Conservation (phyloP, 2,797 vertebrate species). For the Natrix natrix region DNA sequence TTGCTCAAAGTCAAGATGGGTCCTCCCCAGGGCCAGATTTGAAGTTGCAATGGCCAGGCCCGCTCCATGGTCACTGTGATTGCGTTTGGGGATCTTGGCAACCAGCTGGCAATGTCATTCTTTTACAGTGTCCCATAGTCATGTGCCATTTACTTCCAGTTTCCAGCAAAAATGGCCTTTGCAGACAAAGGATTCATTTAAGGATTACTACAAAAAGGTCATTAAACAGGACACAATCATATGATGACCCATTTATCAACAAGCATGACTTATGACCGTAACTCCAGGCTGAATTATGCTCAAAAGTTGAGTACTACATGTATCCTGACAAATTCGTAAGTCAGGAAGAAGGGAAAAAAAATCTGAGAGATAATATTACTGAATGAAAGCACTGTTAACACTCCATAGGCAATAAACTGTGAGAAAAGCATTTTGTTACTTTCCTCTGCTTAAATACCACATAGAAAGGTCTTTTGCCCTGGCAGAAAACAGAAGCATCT, state of each 20-base stretch:
- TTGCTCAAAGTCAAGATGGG: background rate
- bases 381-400: background rate
- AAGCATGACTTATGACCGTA: background rate
- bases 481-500: background rate
- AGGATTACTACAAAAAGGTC: background rate
- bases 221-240: background rate
- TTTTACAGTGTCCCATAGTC: background rate
- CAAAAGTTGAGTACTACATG: background rate
- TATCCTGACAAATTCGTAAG: background rate
- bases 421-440: background rate
- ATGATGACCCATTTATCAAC: background rate
- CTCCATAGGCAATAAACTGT: background rate
- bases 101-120: background rate
- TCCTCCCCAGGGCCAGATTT: background rate
- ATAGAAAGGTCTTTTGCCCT: background rate
- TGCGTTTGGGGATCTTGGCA: background rate
- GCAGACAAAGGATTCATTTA: background rate
- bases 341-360: background rate
- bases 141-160: background rate
- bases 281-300: background rate
- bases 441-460: conserved; percentile 1
- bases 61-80: background rate
- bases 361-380: background rate
- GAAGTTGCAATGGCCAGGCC: background rate
- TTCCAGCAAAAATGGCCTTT: background rate